A percentile compares a stretch with the other conserved stretches of the same genome.
These are phyloP conservation scores for Drosophila gaucha DNA, from an alignment of 2,888 invertebrate species.

Conservation along the genomic window DNA sequence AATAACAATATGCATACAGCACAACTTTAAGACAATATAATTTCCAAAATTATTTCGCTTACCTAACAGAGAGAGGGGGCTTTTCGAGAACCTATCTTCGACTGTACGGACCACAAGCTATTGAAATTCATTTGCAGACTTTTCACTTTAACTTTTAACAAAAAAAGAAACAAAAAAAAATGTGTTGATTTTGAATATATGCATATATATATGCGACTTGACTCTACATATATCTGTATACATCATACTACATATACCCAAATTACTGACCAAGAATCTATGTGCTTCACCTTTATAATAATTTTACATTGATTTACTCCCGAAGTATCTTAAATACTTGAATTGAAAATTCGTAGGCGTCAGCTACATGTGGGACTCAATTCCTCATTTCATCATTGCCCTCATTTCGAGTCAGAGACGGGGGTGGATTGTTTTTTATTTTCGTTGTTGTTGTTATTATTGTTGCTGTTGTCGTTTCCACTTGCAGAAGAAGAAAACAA, in stretches of 20 bases:
- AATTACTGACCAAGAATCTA: constrained; percentile 72
- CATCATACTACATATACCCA: not conserved
- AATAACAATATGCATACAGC: constrained; percentile 40
- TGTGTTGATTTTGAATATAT: not conserved
- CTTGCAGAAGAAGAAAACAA: constrained; percentile 29
- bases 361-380: not conserved
- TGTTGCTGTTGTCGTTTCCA: constrained; percentile 10
- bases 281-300: constrained; percentile 40
- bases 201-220: not conserved
- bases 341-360: not conserved
- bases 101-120: constrained; percentile 11
- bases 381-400: constrained; percentile 18
- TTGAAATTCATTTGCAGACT: constrained; percentile 1
- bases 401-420: constrained; percentile 14
- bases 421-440: constrained; percentile 28
- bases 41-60: constrained; percentile 7
- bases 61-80: not conserved
- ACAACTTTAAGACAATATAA: constrained; percentile 33
- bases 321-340: no score
- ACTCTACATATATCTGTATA: no score
- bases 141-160: no score
- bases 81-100: not conserved
- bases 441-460: not conserved
- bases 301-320: constrained; percentile 14
- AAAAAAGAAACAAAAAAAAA: no score